Evolutionary conservation across 1,140 invertebrate species (phyloP).

Genomic region (Druon quercuslanigerum): DNA sequence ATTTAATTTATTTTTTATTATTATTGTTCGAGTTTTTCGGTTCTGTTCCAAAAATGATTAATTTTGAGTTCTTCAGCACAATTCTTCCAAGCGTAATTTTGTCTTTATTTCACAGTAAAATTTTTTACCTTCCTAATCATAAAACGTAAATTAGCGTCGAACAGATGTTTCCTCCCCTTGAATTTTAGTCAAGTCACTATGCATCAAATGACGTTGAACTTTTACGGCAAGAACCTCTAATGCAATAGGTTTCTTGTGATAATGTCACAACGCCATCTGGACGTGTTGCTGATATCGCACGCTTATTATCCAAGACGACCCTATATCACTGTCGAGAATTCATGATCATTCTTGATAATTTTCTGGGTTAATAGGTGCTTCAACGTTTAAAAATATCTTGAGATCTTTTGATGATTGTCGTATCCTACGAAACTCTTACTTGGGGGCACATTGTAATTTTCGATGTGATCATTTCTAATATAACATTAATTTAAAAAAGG

Average conservation of each 20-base stretch:
- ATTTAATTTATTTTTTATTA: too few relatives aligned
- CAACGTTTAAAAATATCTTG: too few relatives aligned
- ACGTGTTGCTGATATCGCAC: too few relatives aligned
- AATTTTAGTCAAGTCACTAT: slow-evolving; percentile 18
- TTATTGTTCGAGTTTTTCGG: too few relatives aligned
- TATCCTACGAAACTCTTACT: too few relatives aligned
- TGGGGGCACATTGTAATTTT: too few relatives aligned
- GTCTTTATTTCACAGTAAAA: not conserved
- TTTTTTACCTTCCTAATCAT: slow-evolving; percentile 2
- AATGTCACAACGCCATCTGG: not conserved
- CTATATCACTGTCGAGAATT: not conserved
- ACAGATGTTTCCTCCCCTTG: slow-evolving; percentile 13
- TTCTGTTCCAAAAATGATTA: too few relatives aligned
- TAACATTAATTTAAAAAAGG: not conserved
- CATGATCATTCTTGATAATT: too few relatives aligned
- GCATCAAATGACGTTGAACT: slow-evolving; percentile 16
- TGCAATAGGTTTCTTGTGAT: not conserved
- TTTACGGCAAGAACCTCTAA: slow-evolving; percentile 7
- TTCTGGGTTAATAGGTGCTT: too few relatives aligned
- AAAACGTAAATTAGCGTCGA: slow-evolving; percentile 17
- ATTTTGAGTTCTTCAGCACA: too few relatives aligned
- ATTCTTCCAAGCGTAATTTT: not conserved
- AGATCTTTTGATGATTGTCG: too few relatives aligned
- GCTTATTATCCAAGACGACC: not conserved
- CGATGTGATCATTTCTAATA: too few relatives aligned